Conservation (phyloP, 2,113 vertebrate species). For the Lynx canadensis region DNA sequence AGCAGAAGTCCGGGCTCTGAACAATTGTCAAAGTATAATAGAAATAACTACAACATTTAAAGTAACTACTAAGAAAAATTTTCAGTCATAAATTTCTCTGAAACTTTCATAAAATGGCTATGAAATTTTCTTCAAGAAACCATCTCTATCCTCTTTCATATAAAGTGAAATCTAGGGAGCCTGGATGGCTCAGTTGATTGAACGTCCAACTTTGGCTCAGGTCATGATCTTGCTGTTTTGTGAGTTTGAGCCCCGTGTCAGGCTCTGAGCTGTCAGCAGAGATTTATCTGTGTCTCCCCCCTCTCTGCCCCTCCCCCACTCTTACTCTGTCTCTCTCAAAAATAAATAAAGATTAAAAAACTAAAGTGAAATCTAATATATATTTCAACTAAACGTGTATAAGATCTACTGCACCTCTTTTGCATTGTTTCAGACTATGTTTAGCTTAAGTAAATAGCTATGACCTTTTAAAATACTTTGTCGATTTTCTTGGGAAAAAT, state of each 20-base stretch:
- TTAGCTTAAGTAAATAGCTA: not conserved
- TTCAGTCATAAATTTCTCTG: constrained; percentile 23
- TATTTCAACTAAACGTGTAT: not conserved
- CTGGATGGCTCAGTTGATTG: no score
- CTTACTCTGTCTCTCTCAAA: no score
- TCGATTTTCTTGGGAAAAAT: not conserved
- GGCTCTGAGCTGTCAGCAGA: no score
- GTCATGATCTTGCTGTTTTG: no score
- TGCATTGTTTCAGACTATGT: not conserved
- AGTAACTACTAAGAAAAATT: not conserved
- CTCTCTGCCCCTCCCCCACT: no score
- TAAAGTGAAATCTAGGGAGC: not conserved
- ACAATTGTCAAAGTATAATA: not conserved
- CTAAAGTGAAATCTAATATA: not conserved
- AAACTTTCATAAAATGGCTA: constrained; percentile 5
- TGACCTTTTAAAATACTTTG: constrained; percentile 15
- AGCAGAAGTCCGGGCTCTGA: not conserved
- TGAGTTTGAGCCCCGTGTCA: no score
- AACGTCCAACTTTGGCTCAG: no score
- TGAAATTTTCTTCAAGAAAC: constrained; percentile 7
- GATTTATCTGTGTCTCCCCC: no score
- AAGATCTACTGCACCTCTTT: not conserved
- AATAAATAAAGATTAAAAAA: no score
- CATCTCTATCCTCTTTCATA: not conserved
- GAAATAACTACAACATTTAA: constrained; percentile 22